Conservation (phyloP, 53 echinoderm and acorn worm species). For the Arbacia lixula region DNA sequence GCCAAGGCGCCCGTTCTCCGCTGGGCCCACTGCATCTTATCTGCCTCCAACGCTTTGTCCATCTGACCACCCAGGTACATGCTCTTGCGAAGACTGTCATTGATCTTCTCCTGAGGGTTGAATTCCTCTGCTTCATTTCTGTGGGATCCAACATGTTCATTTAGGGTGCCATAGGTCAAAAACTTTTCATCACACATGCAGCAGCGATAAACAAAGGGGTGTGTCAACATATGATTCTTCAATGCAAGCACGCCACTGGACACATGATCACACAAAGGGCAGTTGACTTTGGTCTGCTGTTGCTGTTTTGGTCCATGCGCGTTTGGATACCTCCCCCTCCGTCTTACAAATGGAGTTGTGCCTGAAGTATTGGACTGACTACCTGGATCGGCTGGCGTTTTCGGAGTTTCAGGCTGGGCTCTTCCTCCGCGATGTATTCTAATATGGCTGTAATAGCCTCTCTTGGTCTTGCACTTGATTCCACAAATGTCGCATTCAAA, state of each 20-base stretch:
- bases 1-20: constrained; percentile 43
- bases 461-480: constrained; percentile 24
- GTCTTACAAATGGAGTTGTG: no score
- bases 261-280: constrained; percentile 23
- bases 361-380: no score
- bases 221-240: constrained; percentile 5
- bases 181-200: constrained; percentile 46
- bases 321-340: background rate
- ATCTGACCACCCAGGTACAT: constrained; percentile 38
- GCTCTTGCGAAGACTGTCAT: constrained; percentile 44
- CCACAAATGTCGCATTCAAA: constrained; percentile 48
- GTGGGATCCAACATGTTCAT: constrained; percentile 46
- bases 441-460: constrained; percentile 15
- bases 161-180: constrained; percentile 41
- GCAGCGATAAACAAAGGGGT: constrained; percentile 45
- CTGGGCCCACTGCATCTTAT: constrained; percentile 45
- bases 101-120: constrained; percentile 52
- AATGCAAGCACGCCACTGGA: background rate
- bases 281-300: background rate
- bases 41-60: constrained; percentile 51
- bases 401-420: no score
- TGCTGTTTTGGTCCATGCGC: no score
- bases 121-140: constrained; percentile 3
- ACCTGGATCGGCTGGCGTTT: no score
- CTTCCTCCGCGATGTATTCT: no score